Evolutionary conservation across 2,797 vertebrate species (phyloP), one percentile per base, ranked within the genome.

Genomic region (Adrianichthys oophorus): DNA sequence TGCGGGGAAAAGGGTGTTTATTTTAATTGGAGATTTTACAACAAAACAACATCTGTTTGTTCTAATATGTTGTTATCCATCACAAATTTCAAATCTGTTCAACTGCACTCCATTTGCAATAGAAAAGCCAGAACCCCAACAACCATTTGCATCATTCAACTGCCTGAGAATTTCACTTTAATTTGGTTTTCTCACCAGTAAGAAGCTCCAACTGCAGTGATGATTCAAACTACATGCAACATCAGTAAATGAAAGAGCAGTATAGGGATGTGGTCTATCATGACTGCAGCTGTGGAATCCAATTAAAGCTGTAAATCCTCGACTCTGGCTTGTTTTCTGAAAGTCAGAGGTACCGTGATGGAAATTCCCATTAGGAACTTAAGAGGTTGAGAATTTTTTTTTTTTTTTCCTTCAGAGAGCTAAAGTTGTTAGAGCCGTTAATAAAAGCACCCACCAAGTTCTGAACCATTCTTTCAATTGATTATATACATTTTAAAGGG

Each of bases 281-380:
- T 58, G 56, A 16, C 26, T 4, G 8, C 5, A 10, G 26, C 21
- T 23, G 37, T 18, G 17, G 5, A 51, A n/a, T 42, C 29, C 15
- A 17, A 16, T 19, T 37, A 5, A 7, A 3, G 41, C 26, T 32
- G 42, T 59, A 54, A 13, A 65, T 76, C 51, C 48, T 26, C 61
- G 59, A 56, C 48, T 19, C 16, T 3, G 40, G 53, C 58, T 70
- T 53, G 57, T 75, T 57, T 64, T 37, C 12, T 37, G 3, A 65
- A 69, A 69, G 62, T 58, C 70, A 43, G 44, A 70, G 56, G 19
- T 48, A 44, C 40, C 43, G 0, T 49, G 5, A 51, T 49, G 16
- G 10, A 60, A 59, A 41, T 45, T 64, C 62, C 67, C 59, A 72
- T 52, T 68, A n/a, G 12, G 56, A 66, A 64, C 70, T 80, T 72